Percentiles rank a stretch among this genome's conserved stretches.
Conservation (phyloP, 2,888 invertebrate genomes). For the Ligdia adustata region DNA sequence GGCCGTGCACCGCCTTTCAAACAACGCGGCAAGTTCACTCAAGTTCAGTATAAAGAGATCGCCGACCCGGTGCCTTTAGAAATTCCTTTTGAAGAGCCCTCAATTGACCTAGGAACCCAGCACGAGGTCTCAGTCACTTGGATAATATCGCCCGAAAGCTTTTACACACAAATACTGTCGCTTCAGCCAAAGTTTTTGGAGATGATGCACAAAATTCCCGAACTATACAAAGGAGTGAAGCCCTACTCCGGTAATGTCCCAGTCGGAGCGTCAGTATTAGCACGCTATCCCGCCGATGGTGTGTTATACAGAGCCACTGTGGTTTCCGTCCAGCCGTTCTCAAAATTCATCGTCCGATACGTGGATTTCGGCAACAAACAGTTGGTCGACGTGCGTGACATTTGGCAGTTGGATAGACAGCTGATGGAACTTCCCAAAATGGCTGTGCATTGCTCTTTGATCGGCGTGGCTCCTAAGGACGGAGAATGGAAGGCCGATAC, state of each 20-base stretch:
- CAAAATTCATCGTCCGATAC: conserved; percentile 87
- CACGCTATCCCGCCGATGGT: conserved; percentile 88
- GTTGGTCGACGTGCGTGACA: conserved; percentile 84
- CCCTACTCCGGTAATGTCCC: conserved; percentile 68
- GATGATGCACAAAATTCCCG: conserved; percentile 89
- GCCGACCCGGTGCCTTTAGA: conserved; percentile 75
- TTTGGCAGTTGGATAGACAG: conserved; percentile 88
- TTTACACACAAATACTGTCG: conserved; percentile 85
- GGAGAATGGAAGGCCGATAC: conserved; percentile 84
- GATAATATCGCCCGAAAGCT: conserved; percentile 90
- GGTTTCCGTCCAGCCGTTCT: conserved; percentile 81
- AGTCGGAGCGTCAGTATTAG: conserved; percentile 87
- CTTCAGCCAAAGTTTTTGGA: conserved; percentile 83
- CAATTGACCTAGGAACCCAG: conserved; percentile 77
- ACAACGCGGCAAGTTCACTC: conserved; percentile 59
- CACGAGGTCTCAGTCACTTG: conserved; percentile 87
- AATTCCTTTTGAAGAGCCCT: conserved; percentile 71
- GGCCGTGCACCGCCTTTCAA: conserved; percentile 63
- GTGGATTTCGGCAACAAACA: conserved; percentile 91
- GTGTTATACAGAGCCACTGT: conserved; percentile 89
- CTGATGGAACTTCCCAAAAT: conserved; percentile 87
- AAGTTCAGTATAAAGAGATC: conserved; percentile 65
- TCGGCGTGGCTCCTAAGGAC: conserved; percentile 83
- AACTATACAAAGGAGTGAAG: conserved; percentile 84
- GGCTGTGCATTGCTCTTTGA: conserved; percentile 87